Conservation (phyloP, 1,140 invertebrate species). For the Caenorhabditis brenneri region DNA sequence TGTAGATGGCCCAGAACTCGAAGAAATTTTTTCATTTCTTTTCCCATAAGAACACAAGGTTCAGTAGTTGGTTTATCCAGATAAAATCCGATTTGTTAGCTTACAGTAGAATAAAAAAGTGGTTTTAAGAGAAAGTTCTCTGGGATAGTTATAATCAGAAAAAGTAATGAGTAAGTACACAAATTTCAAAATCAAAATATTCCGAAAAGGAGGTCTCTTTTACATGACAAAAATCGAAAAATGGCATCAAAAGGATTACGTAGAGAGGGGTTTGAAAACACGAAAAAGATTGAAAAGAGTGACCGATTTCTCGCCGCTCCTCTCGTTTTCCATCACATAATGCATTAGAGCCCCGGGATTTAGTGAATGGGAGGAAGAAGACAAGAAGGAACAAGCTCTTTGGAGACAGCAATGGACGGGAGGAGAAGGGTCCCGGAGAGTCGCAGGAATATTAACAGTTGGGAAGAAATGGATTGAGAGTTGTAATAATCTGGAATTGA, state of each 20-base stretch:
- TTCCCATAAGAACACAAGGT: no score
- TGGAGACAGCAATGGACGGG: neutral
- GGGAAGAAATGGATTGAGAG: neutral
- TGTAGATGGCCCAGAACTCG: no score
- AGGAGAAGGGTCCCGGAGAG: neutral
- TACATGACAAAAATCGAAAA: constrained; percentile 24
- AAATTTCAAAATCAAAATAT: neutral
- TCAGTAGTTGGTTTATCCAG: no score
- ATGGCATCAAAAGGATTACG: constrained; percentile 30
- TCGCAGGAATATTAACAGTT: constrained; percentile 35
- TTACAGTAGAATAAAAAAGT: no score
- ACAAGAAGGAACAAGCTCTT: neutral
- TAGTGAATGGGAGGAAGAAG: neutral
- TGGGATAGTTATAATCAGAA: neutral
- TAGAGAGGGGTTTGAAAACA: constrained; percentile 9
- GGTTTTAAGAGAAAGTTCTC: no score
- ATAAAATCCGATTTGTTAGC: no score
- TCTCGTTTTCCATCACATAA: constrained; percentile 17
- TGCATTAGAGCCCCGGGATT: constrained; percentile 28
- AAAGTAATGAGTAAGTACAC: neutral
- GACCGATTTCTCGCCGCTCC: neutral
- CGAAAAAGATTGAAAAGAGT: neutral
- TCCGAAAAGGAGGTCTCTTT: neutral
- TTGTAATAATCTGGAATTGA: constrained; percentile 40
- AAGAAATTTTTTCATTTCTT: no score